phyloP scores from a whole-genome alignment of 2,113 vertebrate species.

The Hippocampus comes region DNA sequence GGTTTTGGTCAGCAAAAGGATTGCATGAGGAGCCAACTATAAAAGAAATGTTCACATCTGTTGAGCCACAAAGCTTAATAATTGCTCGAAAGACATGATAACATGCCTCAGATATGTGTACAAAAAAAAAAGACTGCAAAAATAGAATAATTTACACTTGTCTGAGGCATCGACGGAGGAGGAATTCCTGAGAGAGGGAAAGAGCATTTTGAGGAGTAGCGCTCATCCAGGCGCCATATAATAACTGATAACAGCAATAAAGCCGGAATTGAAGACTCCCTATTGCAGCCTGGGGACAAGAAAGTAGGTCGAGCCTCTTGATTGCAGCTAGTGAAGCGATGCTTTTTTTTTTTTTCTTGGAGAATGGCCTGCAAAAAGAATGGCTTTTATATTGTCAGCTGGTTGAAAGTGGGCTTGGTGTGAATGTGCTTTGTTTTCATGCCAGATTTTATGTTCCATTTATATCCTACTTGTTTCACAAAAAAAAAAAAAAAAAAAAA shows the following conservation, averaged over 20 bases:
- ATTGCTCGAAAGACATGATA: neutral
- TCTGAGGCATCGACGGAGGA: slow-evolving; percentile 29
- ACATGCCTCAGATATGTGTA: neutral
- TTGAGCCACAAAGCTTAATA: slow-evolving; percentile 8
- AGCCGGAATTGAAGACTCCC: slow-evolving; percentile 58
- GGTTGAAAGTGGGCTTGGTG: neutral
- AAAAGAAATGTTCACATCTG: slow-evolving; percentile 1
- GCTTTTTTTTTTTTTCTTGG: slow-evolving; percentile 23
- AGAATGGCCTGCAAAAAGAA: slow-evolving; percentile 27
- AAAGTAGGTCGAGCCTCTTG: slow-evolving; percentile 27
- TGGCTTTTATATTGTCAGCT: slow-evolving; percentile 1
- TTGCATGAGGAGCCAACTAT: neutral
- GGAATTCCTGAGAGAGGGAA: slow-evolving; percentile 13
- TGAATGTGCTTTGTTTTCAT: neutral
- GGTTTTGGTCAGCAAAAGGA: neutral
- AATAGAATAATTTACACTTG: slow-evolving; percentile 25
- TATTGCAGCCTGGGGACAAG: slow-evolving; percentile 59
- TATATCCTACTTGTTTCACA: neutral
- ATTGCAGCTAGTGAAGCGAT: slow-evolving; percentile 22
- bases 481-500: no score
- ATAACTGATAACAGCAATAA: slow-evolving; percentile 67
- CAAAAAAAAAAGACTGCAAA: slow-evolving; percentile 4
- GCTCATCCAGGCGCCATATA: slow-evolving; percentile 40
- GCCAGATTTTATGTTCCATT: neutral
- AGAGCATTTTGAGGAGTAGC: slow-evolving; percentile 37